These are phyloP conservation scores for Steatocranus sp. DNA, from an alignment of 2,797 vertebrate genomes.

Conservation along the genomic window DNA sequence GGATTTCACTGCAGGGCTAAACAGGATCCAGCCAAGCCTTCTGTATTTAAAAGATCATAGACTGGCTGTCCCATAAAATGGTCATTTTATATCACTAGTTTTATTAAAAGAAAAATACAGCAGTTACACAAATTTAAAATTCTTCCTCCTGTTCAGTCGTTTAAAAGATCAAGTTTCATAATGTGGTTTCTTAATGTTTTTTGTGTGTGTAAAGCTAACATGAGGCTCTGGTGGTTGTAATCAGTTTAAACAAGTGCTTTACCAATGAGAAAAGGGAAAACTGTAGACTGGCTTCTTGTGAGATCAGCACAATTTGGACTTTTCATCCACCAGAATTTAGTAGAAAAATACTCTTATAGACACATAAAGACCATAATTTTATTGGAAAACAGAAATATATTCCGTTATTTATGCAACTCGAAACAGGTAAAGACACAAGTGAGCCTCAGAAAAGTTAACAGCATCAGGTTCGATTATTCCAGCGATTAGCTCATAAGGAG, in stretches of 20 bases:
- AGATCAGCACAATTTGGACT: background rate
- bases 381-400: background rate
- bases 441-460: background rate
- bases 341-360: background rate
- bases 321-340: background rate
- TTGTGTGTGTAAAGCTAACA: background rate
- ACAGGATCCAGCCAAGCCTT: background rate
- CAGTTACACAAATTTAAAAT: background rate
- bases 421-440: rapidly evolving
- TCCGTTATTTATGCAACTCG: background rate
- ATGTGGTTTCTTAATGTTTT: background rate
- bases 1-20: background rate
- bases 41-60: background rate
- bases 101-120: background rate
- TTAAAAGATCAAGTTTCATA: background rate
- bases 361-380: background rate
- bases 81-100: background rate
- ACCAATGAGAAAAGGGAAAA: too few species aligned
- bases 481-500: background rate
- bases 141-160: background rate
- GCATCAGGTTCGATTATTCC: background rate
- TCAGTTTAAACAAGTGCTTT: background rate
- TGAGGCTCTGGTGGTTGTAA: background rate
- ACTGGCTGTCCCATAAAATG: background rate
- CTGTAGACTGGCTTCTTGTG: background rate